Conservation (phyloP, 2,113 vertebrate genomes). For the Hucho hucho region DNA sequence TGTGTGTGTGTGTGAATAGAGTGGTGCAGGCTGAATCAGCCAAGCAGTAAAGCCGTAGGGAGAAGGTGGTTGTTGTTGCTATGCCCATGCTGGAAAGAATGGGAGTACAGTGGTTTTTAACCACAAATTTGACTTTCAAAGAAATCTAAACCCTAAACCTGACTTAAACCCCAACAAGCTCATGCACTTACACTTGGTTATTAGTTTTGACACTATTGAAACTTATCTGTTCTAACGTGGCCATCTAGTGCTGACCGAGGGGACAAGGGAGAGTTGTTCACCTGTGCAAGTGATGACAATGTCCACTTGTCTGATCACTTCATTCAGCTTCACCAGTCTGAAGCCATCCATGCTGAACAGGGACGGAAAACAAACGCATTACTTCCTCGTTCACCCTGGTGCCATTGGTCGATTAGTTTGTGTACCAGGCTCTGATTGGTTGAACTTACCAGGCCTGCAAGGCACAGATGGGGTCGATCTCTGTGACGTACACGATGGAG, state of each 20-base stretch:
- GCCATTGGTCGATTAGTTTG: neutral
- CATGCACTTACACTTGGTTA: no score
- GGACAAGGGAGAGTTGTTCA: slow-evolving; percentile 36
- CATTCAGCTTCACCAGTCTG: slow-evolving; percentile 93
- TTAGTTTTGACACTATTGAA: no score
- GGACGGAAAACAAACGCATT: slow-evolving; percentile 2
- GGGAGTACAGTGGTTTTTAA: no score
- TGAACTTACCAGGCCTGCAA: slow-evolving; percentile 91
- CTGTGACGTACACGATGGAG: slow-evolving; percentile 96
- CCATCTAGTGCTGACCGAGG: neutral
- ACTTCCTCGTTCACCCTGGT: neutral
- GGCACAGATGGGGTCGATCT: slow-evolving; percentile 97
- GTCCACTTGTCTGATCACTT: slow-evolving; percentile 96
- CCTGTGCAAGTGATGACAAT: slow-evolving; percentile 99
- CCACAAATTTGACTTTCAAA: no score
- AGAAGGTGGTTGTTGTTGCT: no score
- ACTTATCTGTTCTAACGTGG: no score
- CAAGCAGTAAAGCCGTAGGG: no score
- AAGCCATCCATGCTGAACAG: slow-evolving; percentile 95
- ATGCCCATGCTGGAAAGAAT: no score
- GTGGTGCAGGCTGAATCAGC: no score
- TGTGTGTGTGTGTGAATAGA: no score
- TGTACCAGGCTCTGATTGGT: neutral
- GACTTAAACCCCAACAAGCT: no score
- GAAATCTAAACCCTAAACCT: no score